Conservation (phyloP, 92 coral and sea anemone species). For the Palythoa grandiflora region DNA sequence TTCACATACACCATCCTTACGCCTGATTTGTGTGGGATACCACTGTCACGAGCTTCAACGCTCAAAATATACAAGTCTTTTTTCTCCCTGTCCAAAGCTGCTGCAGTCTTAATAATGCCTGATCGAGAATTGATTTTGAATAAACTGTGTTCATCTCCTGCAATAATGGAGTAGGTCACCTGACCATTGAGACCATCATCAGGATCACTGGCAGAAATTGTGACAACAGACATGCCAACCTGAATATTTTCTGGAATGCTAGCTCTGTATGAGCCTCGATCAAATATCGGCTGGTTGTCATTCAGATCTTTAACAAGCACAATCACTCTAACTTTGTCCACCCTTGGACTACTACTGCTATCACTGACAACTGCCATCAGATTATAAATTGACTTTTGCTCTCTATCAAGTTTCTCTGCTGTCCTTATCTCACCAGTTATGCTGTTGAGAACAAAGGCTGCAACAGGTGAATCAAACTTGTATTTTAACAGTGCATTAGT, state of each 20-base stretch:
- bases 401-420: slow-evolving; percentile 76
- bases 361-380: slow-evolving; percentile 81
- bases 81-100: slow-evolving; percentile 78
- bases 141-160: slow-evolving; percentile 74
- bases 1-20: slow-evolving; percentile 64
- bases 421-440: slow-evolving; percentile 82
- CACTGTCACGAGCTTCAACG: slow-evolving; percentile 79
- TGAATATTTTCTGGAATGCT: slow-evolving; percentile 72
- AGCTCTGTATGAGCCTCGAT: slow-evolving; percentile 57
- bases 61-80: slow-evolving; percentile 68
- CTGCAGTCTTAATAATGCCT: slow-evolving; percentile 69
- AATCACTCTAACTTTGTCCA: slow-evolving; percentile 67
- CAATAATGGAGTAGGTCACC: slow-evolving; percentile 70
- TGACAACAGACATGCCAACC: slow-evolving; percentile 63
- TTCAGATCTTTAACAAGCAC: slow-evolving; percentile 78
- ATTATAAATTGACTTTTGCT: slow-evolving; percentile 60
- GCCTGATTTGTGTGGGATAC: slow-evolving; percentile 65
- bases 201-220: slow-evolving; percentile 79
- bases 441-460: slow-evolving; percentile 71
- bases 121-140: slow-evolving; percentile 71
- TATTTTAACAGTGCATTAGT: slow-evolving; percentile 78
- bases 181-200: slow-evolving; percentile 87
- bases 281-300: slow-evolving; percentile 86
- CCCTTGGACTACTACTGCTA: slow-evolving; percentile 72
- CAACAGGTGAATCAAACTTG: slow-evolving; percentile 65